A percentile compares a stretch with the other conserved stretches of the same genome.
phyloP scores from a whole-genome alignment of 2,888 invertebrate species.

The Callimorpha dominula region DNA sequence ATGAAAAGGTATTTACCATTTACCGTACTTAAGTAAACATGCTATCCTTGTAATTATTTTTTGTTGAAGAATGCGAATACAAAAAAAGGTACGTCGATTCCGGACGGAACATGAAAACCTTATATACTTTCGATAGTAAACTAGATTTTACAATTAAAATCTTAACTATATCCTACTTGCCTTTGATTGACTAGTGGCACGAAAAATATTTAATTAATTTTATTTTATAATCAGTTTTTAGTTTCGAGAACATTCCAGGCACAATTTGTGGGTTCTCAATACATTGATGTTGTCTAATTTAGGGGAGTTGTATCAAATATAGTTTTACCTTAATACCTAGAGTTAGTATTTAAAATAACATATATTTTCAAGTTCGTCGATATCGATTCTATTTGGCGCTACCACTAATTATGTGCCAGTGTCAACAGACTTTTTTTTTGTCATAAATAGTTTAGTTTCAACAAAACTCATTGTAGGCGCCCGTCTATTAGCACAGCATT shows the following conservation, averaged over 20 bases:
- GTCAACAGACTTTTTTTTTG: neutral
- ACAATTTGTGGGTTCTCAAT: slow-evolving; percentile 44
- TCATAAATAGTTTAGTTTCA: neutral
- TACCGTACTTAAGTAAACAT: neutral
- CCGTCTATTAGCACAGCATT: slow-evolving; percentile 29
- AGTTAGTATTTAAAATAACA: slow-evolving; percentile 13
- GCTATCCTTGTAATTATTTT: neutral
- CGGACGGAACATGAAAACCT: slow-evolving; percentile 50
- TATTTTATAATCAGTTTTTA: slow-evolving; percentile 21
- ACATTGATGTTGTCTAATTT: slow-evolving; percentile 17
- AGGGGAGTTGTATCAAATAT: neutral
- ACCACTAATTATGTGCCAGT: slow-evolving; percentile 20
- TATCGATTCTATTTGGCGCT: slow-evolving; percentile 35
- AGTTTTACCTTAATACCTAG: neutral
- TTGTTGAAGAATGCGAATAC: slow-evolving; percentile 4
- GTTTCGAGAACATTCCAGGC: slow-evolving; percentile 44
- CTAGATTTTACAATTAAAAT: slow-evolving; percentile 13
- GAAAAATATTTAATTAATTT: slow-evolving; percentile 26
- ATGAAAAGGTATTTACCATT: neutral
- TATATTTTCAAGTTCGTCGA: slow-evolving; percentile 32
- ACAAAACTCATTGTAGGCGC: slow-evolving; percentile 27
- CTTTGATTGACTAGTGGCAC: slow-evolving; percentile 36
- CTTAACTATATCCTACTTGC: slow-evolving; percentile 26
- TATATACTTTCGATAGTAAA: slow-evolving; percentile 26
- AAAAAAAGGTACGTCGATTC: slow-evolving; percentile 18